phyloP scores from a whole-genome alignment of 2,113 vertebrate genomes.

The Oncorhynchus tshawytscha region DNA sequence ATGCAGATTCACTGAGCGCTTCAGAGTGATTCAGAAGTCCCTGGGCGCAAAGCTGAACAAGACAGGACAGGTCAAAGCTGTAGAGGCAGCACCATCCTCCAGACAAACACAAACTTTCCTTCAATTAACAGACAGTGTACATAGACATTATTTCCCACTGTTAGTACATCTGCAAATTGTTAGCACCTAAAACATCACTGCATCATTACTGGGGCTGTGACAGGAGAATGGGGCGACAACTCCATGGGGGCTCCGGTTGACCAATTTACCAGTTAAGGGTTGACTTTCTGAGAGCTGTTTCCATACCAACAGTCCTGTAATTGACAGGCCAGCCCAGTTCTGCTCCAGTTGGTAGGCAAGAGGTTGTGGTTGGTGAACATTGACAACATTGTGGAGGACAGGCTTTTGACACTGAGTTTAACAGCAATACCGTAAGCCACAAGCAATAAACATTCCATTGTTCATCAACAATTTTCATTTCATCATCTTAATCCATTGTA shows the following conservation, averaged over 20 bases:
- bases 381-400: not conserved
- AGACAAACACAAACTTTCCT: not conserved
- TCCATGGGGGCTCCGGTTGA: not conserved
- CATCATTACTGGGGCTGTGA: not conserved
- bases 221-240: not conserved
- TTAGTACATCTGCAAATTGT: not conserved
- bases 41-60: constrained; percentile 17
- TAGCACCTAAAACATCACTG: not conserved
- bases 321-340: not conserved
- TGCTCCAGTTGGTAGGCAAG: not conserved
- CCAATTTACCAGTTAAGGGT: not conserved
- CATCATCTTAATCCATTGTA: not conserved
- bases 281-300: constrained; percentile 2
- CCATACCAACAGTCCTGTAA: not conserved
- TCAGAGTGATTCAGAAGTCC: not conserved
- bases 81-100: constrained; percentile 2
- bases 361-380: not conserved
- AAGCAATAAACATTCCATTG: not conserved
- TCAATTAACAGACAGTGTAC: not conserved
- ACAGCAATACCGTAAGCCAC: not conserved
- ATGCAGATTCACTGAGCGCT: constrained; percentile 16
- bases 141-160: not conserved
- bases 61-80: constrained; percentile 16
- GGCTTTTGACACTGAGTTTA: not conserved
- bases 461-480: not conserved